Percentiles rank a stretch among this genome's conserved stretches.
Conservation (phyloP, 2,113 vertebrate genomes). For the Spermophilus dauricus region DNA sequence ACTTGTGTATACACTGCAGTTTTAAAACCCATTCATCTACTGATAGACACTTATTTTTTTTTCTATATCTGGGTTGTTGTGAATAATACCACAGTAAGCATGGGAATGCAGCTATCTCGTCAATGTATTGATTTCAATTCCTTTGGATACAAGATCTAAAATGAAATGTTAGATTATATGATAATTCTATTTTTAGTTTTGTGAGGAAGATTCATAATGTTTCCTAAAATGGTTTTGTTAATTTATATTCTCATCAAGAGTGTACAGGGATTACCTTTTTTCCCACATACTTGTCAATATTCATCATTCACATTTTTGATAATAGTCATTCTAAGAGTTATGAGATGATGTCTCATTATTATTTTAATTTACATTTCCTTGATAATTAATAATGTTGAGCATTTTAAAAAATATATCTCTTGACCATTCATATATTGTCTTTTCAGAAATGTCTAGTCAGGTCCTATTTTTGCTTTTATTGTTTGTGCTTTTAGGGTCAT, state of each 20-base stretch:
- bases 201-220: background rate
- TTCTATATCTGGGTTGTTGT: background rate
- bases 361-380: background rate
- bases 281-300: background rate
- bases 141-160: background rate
- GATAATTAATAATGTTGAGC: background rate
- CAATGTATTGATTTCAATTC: background rate
- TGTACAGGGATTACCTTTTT: background rate
- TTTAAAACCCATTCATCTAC: no score
- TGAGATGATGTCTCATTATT: background rate
- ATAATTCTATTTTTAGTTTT: background rate
- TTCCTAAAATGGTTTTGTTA: background rate
- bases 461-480: background rate
- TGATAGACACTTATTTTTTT: background rate
- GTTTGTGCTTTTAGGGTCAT: background rate
- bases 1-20: background rate
- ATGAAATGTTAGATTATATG: background rate
- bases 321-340: background rate
- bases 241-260: background rate
- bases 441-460: background rate
- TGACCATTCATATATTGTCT: background rate
- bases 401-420: background rate
- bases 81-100: background rate
- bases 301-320: background rate
- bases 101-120: background rate